These are phyloP conservation scores for Lithophane socia DNA, from an alignment of 2,888 invertebrate species.

Conservation along the genomic window DNA sequence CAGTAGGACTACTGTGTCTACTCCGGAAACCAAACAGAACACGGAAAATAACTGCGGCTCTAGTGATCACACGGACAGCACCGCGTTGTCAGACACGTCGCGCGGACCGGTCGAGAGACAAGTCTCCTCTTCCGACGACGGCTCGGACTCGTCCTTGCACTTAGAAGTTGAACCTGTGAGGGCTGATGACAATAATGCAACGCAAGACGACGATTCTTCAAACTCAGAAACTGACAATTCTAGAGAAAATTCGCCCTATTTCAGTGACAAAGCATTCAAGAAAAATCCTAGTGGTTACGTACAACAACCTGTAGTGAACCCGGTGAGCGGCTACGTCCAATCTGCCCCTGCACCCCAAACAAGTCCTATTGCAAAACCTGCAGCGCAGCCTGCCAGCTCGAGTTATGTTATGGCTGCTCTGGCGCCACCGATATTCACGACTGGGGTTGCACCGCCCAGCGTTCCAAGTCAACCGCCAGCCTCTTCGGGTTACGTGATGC, in stretches of 20 bases:
- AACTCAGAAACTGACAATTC: slow-evolving; percentile 79
- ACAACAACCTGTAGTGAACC: slow-evolving; percentile 75
- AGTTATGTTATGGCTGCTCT: slow-evolving; percentile 87
- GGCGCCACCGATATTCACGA: slow-evolving; percentile 83
- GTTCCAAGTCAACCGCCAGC: slow-evolving; percentile 74
- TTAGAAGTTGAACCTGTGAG: slow-evolving; percentile 80
- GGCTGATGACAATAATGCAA: slow-evolving; percentile 70
- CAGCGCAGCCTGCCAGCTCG: slow-evolving; percentile 78
- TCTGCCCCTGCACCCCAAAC: slow-evolving; percentile 74
- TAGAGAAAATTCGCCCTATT: slow-evolving; percentile 79
- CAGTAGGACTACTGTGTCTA: slow-evolving; percentile 78
- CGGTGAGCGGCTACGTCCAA: slow-evolving; percentile 78
- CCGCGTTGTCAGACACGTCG: slow-evolving; percentile 85
- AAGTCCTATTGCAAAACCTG: slow-evolving; percentile 66
- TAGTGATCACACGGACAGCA: slow-evolving; percentile 87
- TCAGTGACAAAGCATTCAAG: slow-evolving; percentile 79
- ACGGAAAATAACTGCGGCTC: slow-evolving; percentile 82
- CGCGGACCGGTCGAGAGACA: slow-evolving; percentile 82
- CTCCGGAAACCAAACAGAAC: slow-evolving; percentile 81
- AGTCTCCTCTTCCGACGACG: slow-evolving; percentile 83
- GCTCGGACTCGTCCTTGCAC: slow-evolving; percentile 84
- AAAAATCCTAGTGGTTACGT: slow-evolving; percentile 83
- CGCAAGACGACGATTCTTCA: slow-evolving; percentile 74
- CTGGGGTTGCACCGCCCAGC: slow-evolving; percentile 75
- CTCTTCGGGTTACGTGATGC: slow-evolving; percentile 84